phyloP scores from a whole-genome alignment of 2,888 invertebrate genomes.

The Acronicta leporina region DNA sequence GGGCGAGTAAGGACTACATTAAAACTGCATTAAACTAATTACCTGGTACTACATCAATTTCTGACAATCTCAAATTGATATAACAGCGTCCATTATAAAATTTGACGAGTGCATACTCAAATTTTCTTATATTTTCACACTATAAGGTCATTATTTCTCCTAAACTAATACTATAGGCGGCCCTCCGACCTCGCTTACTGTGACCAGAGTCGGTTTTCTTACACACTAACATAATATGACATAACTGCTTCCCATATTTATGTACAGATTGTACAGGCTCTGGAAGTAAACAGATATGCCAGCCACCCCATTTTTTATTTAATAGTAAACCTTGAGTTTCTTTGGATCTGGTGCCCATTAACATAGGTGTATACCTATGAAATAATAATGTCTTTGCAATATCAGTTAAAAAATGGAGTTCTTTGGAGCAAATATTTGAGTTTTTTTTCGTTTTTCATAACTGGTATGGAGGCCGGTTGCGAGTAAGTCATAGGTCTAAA shows the following conservation, averaged over 20 bases:
- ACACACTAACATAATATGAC: slow-evolving; percentile 61
- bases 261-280: slow-evolving; percentile 53
- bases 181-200: slow-evolving; percentile 78
- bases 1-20: neutral
- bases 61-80: slow-evolving; percentile 1
- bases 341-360: slow-evolving; percentile 35
- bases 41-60: slow-evolving; percentile 10
- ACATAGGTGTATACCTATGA: slow-evolving; percentile 30
- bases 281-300: slow-evolving; percentile 42
- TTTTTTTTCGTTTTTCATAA: slow-evolving; percentile 46
- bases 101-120: slow-evolving; percentile 58
- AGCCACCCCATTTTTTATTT: slow-evolving; percentile 53
- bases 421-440: slow-evolving; percentile 52
- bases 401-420: slow-evolving; percentile 57
- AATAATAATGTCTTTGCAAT: slow-evolving; percentile 43
- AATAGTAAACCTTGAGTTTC: slow-evolving; percentile 32
- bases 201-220: slow-evolving; percentile 80
- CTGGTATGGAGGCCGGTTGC: slow-evolving; percentile 39
- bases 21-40: slow-evolving; percentile 4
- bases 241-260: slow-evolving; percentile 49
- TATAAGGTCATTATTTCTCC: slow-evolving; percentile 58
- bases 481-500: slow-evolving; percentile 40
- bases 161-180: slow-evolving; percentile 85
- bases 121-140: slow-evolving; percentile 47
- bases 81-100: slow-evolving; percentile 35